These are phyloP conservation scores for Caenorhabditis becei DNA, from an alignment of 2,888 invertebrate species.

Conservation along the genomic window DNA sequence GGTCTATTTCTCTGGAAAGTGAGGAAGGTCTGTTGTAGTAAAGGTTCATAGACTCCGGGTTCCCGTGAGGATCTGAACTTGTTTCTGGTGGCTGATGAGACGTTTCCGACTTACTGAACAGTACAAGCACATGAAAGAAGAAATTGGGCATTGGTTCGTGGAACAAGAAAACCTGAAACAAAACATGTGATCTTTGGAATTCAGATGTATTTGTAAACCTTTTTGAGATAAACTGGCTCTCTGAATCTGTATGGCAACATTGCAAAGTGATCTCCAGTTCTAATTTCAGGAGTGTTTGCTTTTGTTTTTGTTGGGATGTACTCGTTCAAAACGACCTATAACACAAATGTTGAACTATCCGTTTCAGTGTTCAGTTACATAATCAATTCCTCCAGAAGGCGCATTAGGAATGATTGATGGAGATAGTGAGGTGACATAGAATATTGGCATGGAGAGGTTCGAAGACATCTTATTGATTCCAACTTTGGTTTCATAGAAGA, in stretches of 20 bases:
- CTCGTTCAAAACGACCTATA: slow-evolving; percentile 73
- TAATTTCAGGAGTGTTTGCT: slow-evolving; percentile 69
- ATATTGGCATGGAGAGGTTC: slow-evolving; percentile 74
- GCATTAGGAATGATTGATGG: slow-evolving; percentile 73
- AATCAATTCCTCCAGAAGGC: slow-evolving; percentile 72
- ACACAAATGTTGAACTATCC: not conserved
- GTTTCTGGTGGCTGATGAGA: too few relatives aligned
- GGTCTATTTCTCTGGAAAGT: slow-evolving; percentile 69
- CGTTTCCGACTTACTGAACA: slow-evolving; percentile 67
- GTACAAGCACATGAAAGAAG: slow-evolving; percentile 72
- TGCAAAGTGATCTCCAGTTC: slow-evolving; percentile 75
- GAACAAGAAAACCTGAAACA: slow-evolving; percentile 62
- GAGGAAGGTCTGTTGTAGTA: slow-evolving; percentile 76
- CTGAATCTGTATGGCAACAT: slow-evolving; percentile 72
- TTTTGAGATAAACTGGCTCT: slow-evolving; percentile 73
- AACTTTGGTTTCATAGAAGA: slow-evolving; percentile 76
- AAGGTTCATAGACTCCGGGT: slow-evolving; percentile 75
- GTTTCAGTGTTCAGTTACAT: slow-evolving; percentile 38
- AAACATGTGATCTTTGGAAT: too few relatives aligned
- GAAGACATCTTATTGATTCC: slow-evolving; percentile 76
- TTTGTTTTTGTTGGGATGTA: slow-evolving; percentile 65
- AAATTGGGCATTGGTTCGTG: slow-evolving; percentile 71
- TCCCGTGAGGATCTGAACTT: slow-evolving; percentile 76
- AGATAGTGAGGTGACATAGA: slow-evolving; percentile 74
- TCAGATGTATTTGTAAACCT: slow-evolving; percentile 52